Evolutionary conservation across 2,888 invertebrate species (phyloP).

Genomic region (Drosophila peninsularis): DNA sequence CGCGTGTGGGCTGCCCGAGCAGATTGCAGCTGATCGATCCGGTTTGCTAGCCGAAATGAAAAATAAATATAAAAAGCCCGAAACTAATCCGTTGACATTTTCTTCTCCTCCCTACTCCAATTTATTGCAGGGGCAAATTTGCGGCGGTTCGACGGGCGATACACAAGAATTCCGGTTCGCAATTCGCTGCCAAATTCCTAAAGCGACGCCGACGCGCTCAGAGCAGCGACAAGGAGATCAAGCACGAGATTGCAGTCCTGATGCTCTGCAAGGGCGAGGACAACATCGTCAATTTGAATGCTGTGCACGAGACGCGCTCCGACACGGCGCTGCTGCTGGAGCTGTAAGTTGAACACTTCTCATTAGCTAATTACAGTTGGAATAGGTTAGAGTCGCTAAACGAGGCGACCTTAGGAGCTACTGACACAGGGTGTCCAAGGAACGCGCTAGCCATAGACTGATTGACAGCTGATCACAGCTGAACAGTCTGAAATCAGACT

Average conservation of each 20-base stretch:
- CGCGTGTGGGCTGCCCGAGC: conserved; percentile 43
- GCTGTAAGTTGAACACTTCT: conserved; percentile 87
- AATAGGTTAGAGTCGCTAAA: background rate
- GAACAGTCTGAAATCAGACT: no score
- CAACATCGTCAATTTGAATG: conserved; percentile 95
- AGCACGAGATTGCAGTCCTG: conserved; percentile 97
- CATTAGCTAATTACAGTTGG: background rate
- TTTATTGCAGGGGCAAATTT: conserved; percentile 95
- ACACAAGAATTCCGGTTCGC: conserved; percentile 93
- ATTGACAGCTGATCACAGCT: no score
- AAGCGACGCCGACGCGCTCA: conserved; percentile 94
- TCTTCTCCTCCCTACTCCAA: background rate
- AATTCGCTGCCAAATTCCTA: conserved; percentile 98
- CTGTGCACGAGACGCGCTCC: conserved; percentile 91
- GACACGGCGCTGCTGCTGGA: conserved; percentile 95
- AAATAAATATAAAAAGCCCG: background rate
- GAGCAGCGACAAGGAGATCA: conserved; percentile 94
- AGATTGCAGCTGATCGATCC: conserved; percentile 38
- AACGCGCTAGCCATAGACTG: no score
- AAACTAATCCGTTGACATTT: conserved; percentile 42
- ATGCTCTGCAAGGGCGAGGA: conserved; percentile 93
- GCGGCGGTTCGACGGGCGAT: conserved; percentile 96
- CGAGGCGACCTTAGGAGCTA: background rate
- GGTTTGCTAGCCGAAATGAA: conserved; percentile 21
- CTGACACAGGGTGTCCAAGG: no score